Conservation (phyloP, 2,888 invertebrate genomes). For the Oscheius onirici region DNA sequence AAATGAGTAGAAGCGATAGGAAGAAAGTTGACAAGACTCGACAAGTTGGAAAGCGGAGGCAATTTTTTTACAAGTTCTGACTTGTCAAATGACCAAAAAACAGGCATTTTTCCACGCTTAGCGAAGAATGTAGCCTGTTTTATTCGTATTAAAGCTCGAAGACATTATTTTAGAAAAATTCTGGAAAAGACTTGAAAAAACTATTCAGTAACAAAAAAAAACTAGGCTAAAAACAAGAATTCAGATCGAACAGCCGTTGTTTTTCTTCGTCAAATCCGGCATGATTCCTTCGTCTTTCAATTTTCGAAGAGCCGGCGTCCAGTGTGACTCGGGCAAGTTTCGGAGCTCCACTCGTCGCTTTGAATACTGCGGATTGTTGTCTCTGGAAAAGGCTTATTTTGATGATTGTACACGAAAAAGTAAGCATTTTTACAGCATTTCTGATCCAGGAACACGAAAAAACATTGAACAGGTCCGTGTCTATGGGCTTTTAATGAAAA, state of each 20-base stretch:
- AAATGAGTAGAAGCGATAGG: too few species aligned
- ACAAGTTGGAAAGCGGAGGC: too few species aligned
- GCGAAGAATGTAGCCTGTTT: too few species aligned
- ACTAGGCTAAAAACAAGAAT: background rate
- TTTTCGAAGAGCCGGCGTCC: conserved; percentile 64
- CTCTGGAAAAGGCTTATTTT: conserved; percentile 42
- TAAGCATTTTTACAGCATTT: background rate
- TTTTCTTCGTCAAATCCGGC: conserved; percentile 18
- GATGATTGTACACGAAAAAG: background rate
- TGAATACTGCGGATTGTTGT: conserved; percentile 65
- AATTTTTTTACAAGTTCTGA: too few species aligned
- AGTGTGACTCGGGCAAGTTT: conserved; percentile 62
- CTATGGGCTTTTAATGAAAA: too few species aligned
- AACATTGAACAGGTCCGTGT: too few species aligned
- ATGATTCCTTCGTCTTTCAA: conserved; percentile 61
- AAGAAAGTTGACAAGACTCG: too few species aligned
- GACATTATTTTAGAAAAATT: too few species aligned
- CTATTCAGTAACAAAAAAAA: background rate
- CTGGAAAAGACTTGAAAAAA: background rate
- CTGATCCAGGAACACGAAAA: too few species aligned
- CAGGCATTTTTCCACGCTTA: too few species aligned
- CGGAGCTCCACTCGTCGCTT: conserved; percentile 60
- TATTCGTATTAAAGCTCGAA: too few species aligned
- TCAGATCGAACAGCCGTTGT: conserved; percentile 14
- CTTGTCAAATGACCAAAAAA: too few species aligned